These are phyloP conservation scores for Monodelphis domestica DNA, from an alignment of 2,797 vertebrate species.

Conservation along the genomic window DNA sequence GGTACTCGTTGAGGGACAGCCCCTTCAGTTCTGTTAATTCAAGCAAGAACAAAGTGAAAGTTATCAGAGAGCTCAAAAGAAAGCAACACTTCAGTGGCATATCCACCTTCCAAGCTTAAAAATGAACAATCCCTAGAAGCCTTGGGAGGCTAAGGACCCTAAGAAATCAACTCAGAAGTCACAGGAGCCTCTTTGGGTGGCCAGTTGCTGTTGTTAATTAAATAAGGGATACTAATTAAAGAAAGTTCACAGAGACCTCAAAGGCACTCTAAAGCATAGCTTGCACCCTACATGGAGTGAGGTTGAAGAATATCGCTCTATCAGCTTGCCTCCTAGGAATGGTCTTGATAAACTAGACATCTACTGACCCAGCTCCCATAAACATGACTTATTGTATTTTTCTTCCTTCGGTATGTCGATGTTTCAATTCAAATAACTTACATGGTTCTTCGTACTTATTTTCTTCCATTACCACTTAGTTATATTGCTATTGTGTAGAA, in stretches of 20 bases:
- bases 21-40: not conserved
- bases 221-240: not conserved
- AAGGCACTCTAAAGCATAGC: not conserved
- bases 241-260: not conserved
- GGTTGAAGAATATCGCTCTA: not conserved
- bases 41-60: not conserved
- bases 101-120: not conserved
- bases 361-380: not conserved
- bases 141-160: not conserved
- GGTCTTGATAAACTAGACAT: not conserved
- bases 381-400: not conserved
- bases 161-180: not conserved
- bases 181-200: not conserved
- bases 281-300: not conserved
- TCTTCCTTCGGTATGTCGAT: not conserved
- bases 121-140: not conserved
- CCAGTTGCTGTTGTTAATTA: not conserved
- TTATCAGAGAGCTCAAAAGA: not conserved
- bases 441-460: not conserved
- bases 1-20: not conserved
- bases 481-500: not conserved
- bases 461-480: not conserved
- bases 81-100: not conserved
- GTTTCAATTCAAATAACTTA: not conserved
- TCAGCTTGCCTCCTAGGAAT: not conserved